A percentile compares a stretch with the other conserved stretches of the same genome.
Evolutionary conservation across 2,797 vertebrate species (phyloP).

Genomic region (Anniella stebbinsi): DNA sequence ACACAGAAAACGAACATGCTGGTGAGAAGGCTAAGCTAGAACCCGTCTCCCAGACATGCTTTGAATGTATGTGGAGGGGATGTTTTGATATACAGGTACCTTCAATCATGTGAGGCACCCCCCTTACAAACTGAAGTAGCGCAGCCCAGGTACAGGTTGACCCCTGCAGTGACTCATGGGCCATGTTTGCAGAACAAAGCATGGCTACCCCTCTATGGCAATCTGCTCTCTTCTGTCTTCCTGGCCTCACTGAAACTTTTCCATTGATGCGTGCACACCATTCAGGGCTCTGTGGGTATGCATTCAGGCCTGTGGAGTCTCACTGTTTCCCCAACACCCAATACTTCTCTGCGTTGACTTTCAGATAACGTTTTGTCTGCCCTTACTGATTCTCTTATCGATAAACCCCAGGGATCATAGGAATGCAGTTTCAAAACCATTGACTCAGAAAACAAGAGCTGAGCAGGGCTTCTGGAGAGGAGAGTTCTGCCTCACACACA

Average conservation of each 20-base stretch:
- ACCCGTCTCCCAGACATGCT: not conserved
- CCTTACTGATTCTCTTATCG: slow-evolving; percentile 8
- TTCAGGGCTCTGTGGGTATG: not conserved
- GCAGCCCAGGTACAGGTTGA: no score
- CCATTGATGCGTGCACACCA: not conserved
- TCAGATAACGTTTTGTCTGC: not conserved
- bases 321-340: not conserved
- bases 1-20: not conserved
- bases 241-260: no score
- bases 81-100: not conserved
- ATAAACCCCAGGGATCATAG: slow-evolving; percentile 17
- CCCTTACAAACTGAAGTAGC: not conserved
- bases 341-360: not conserved
- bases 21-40: not conserved
- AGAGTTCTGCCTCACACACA: not conserved
- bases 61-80: not conserved
- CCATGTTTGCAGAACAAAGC: not conserved
- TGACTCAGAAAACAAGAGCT: not conserved
- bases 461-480: not conserved
- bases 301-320: no score
- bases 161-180: not conserved
- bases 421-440: not conserved
- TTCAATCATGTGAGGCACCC: no score
- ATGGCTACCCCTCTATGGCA: not conserved
- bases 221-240: not conserved